phyloP scores from a whole-genome alignment of 2,113 vertebrate species.

The Engraulis encrasicolus region DNA sequence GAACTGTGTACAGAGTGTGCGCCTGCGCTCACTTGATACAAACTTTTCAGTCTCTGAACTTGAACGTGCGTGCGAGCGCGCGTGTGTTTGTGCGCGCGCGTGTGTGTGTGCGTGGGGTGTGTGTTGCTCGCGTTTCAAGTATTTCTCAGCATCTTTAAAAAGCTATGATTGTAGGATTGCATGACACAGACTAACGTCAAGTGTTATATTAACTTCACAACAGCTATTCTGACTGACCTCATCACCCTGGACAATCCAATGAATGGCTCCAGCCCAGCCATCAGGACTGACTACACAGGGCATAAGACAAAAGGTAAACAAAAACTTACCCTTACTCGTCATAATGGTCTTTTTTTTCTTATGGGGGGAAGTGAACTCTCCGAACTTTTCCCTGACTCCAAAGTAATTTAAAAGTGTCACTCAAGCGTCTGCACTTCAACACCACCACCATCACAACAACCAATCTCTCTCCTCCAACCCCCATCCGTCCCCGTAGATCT shows the following conservation, averaged over 20 bases:
- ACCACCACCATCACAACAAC: too few species aligned
- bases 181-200: too few species aligned
- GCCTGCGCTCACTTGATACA: background rate
- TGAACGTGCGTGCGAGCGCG: too few species aligned
- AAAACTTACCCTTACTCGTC: background rate
- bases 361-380: background rate
- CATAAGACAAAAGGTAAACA: constrained; percentile 91
- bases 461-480: background rate
- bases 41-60: background rate
- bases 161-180: background rate
- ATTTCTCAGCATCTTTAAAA: constrained; percentile 36
- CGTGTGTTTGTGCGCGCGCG: too few species aligned
- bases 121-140: constrained; percentile 2
- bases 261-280: constrained; percentile 94
- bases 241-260: constrained; percentile 90
- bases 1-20: background rate
- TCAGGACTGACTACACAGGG: constrained; percentile 92
- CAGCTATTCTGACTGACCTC: constrained; percentile 76
- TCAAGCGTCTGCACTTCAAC: background rate
- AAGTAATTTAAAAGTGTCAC: background rate
- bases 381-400: background rate
- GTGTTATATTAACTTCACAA: too few species aligned
- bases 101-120: too few species aligned
- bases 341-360: background rate
- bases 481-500: constrained; percentile 77